Conservation (phyloP, 2,888 invertebrate species). For the Lingula anatina region DNA sequence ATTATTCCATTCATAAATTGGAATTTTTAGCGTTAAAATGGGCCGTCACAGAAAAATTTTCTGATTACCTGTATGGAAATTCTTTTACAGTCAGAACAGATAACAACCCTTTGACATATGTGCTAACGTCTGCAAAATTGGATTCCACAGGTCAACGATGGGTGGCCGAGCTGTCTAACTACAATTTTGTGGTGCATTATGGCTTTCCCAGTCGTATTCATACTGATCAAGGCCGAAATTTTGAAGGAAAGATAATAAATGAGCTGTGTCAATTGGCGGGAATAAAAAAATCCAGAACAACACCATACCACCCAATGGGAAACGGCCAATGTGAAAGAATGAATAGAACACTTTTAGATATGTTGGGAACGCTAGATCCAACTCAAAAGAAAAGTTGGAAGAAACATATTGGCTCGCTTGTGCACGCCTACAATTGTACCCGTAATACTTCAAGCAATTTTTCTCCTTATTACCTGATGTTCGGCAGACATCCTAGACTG, state of each 20-base stretch:
- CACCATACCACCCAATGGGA: constrained; percentile 5
- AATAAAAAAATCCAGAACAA: constrained; percentile 10
- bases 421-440: constrained; percentile 7
- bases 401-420: not conserved
- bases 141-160: constrained; percentile 3
- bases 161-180: not conserved
- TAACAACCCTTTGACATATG: constrained; percentile 2
- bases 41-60: not conserved
- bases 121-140: constrained; percentile 1
- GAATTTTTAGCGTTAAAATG: not conserved
- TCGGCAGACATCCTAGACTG: constrained; percentile 7
- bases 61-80: not conserved
- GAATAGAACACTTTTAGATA: constrained; percentile 6
- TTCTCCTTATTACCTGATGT: constrained; percentile 5
- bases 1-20: not conserved
- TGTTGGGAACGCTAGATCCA: constrained; percentile 5
- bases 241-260: constrained; percentile 4
- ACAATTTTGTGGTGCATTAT: not conserved
- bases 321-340: constrained; percentile 6
- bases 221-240: constrained; percentile 11
- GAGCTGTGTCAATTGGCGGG: constrained; percentile 5
- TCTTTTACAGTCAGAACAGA: not conserved
- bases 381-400: constrained; percentile 6
- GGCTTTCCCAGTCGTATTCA: constrained; percentile 8
- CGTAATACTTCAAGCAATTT: constrained; percentile 3